Percentiles rank a stretch among this genome's conserved stretches.
phyloP scores from a whole-genome alignment of 2,797 vertebrate species.

The Tapirus indicus region DNA sequence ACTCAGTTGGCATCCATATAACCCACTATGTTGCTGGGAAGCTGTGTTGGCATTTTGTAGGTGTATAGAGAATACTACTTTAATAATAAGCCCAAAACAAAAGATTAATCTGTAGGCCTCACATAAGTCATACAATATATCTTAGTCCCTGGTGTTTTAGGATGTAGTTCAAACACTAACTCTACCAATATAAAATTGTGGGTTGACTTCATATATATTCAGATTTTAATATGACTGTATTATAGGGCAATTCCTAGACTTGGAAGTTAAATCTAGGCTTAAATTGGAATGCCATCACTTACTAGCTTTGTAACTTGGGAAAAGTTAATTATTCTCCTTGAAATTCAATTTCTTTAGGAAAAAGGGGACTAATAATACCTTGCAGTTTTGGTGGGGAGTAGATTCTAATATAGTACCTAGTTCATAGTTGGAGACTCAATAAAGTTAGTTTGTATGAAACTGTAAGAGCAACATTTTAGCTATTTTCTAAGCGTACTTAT shows the following conservation, averaged over 20 bases:
- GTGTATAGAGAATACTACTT: not conserved
- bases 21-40: not conserved
- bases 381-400: not conserved
- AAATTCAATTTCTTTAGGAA: slow-evolving; percentile 23
- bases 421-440: not conserved
- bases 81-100: not conserved
- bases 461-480: not conserved
- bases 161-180: not conserved
- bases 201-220: not conserved
- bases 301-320: not conserved
- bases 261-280: not conserved
- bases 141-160: not conserved
- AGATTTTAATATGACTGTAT: not conserved
- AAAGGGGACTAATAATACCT: not conserved
- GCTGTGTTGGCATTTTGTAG: slow-evolving; percentile 9
- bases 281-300: not conserved
- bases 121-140: not conserved
- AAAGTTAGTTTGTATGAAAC: slow-evolving; percentile 25
- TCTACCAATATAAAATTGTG: not conserved
- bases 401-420: not conserved
- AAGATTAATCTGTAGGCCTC: not conserved
- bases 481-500: not conserved
- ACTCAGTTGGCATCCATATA: not conserved
- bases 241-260: not conserved
- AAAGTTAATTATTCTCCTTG: not conserved